Conservation (phyloP, 2,113 vertebrate genomes). For the Trematocara unimaculatum region DNA sequence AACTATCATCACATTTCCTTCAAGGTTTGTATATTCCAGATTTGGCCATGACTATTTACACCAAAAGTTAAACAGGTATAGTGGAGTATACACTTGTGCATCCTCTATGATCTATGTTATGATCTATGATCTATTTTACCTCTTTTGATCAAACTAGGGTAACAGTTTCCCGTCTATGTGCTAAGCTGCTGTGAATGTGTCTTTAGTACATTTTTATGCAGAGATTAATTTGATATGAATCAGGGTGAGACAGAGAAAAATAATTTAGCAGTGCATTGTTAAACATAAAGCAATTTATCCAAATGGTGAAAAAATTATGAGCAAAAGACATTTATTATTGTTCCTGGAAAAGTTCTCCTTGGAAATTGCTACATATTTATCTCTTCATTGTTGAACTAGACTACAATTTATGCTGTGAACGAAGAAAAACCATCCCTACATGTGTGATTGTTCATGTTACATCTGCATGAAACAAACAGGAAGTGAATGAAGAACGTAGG, state of each 20-base stretch:
- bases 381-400: background rate
- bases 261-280: background rate
- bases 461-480: background rate
- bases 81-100: too few relatives aligned
- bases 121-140: too few relatives aligned
- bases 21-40: too few relatives aligned
- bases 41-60: too few relatives aligned
- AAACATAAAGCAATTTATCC: background rate
- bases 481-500: background rate
- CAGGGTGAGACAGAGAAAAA: background rate
- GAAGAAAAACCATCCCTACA: background rate
- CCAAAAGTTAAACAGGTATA: too few relatives aligned
- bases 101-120: too few relatives aligned
- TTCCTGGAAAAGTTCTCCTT: background rate
- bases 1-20: too few relatives aligned
- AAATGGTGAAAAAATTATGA: background rate
- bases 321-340: background rate
- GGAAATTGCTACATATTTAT: background rate
- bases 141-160: too few relatives aligned
- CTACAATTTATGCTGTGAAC: background rate
- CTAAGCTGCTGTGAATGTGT: background rate
- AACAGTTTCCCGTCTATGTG: too few relatives aligned
- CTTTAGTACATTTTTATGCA: background rate
- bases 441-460: background rate
- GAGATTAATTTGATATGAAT: background rate